Evolutionary conservation across 2,113 vertebrate genomes (phyloP), one percentile per base, ranked within the genome.

Genomic region (Oryctolagus cuniculus): DNA sequence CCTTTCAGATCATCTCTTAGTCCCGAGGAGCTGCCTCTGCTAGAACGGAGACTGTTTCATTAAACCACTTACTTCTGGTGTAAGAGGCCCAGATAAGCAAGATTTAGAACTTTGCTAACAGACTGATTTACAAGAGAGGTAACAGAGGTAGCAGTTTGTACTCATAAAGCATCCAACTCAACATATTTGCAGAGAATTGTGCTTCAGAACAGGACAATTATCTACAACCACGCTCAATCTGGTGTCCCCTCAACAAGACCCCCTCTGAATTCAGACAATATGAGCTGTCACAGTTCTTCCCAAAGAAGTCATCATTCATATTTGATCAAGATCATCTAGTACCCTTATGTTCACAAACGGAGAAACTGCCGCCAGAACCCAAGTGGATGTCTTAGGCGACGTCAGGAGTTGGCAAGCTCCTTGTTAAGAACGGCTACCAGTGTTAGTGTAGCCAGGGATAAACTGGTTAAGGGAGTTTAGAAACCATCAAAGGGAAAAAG

Each of bases 31-130:
- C 78, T 80, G 31, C 79, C 31, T 85, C 61, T 64, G n/a, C 70
- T 79, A 84, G 82, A 89, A 75, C 70, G 51, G 63, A 93, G 84
- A 72, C 8, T 78, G 27, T 53, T 61, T 63, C 0, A 0, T 82
- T 92, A 95, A 93, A 72, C 38, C 36, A 93, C 51, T 85, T 89
- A 72, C 61, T 96, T 79, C 74, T 64, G 29, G 70, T 89, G 75
- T 80, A 90, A 93, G 69, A 88, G 86, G 13, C 86, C 31, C 58
- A 91, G 63, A 53, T 19, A 91, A 83, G 69, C 24, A 90, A 89
- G 74, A 82, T 34, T 73, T 51, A 88, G 74, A 86, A 89, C 22
- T 72, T 69, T 80, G 38, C 38, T 63, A 70, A 38, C 17, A 81
- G 74, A 25, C 64, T 79, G 74, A 85, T 96, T 84, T 21, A 13